These are phyloP conservation scores for Trypoxylon attenuatum DNA, from an alignment of 2,888 invertebrate species.

Conservation along the genomic window DNA sequence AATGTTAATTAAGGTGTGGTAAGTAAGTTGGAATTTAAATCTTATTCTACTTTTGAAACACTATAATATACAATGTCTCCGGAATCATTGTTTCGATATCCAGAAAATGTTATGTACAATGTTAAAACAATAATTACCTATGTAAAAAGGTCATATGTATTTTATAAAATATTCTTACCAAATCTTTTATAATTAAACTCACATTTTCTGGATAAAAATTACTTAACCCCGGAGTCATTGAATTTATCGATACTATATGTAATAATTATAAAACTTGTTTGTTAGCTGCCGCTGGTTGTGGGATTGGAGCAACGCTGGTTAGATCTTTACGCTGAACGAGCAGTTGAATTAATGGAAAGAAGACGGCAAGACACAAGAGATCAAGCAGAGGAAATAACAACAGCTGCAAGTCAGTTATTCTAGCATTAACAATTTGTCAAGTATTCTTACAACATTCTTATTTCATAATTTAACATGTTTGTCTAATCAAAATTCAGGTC, in stretches of 20 bases:
- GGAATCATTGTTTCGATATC: constrained; percentile 27
- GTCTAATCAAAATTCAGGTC: background rate
- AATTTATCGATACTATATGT: constrained; percentile 27
- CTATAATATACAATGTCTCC: constrained; percentile 36
- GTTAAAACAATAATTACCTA: too few relatives aligned
- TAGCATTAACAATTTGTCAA: constrained; percentile 15
- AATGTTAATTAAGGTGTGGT: constrained; percentile 43
- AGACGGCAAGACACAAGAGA: constrained; percentile 94
- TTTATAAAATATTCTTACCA: background rate
- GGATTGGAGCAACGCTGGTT: constrained; percentile 88
- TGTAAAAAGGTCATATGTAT: too few relatives aligned
- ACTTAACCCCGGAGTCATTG: constrained; percentile 31
- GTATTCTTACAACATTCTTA: background rate
- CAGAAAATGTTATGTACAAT: constrained; percentile 25
- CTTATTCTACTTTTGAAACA: constrained; percentile 17
- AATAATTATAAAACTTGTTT: constrained; percentile 55
- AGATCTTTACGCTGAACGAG: constrained; percentile 82
- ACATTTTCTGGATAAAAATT: constrained; percentile 33
- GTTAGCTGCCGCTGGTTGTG: constrained; percentile 82
- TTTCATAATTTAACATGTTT: background rate
- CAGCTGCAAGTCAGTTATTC: constrained; percentile 78
- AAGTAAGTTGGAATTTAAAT: constrained; percentile 41
- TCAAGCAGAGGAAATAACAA: constrained; percentile 93
- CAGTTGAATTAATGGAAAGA: constrained; percentile 86
- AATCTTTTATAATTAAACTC: too few relatives aligned